Base-by-base conservation (phyloP, 1,140 invertebrate species). In the Orius laevigatus region DNA sequence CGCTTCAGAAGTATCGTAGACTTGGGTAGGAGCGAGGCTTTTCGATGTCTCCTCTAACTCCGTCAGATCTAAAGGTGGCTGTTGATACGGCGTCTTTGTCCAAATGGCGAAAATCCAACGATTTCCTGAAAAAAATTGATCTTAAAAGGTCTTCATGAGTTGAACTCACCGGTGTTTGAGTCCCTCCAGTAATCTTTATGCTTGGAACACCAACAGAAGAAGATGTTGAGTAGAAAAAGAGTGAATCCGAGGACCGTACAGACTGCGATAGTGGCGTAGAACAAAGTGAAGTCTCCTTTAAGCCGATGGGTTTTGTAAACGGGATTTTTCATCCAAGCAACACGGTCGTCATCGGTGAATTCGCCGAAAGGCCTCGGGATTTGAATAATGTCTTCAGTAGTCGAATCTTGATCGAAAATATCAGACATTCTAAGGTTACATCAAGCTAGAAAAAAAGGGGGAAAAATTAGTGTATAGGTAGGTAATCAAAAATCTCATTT, bases 81-180 rank as follows among this genome's bases (percentile, higher is more conserved):
- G 82, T 50, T 83, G 78, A 55, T 84, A 76, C 0, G 85, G 84
- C 11, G 82, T 81, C 34, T 78, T 70, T 10, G 82, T 79, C 81
- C 81, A 89, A 58, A 88, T 67, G 6, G 84, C 80, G 9, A 83
- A 72, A 48, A 87, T 68, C 79, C 79, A 86, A 56, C 83, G 79
- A 65, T 86, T 86, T 32, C 81, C 82, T 83, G 56, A 38, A 66
- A 65, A 47, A 53, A 46, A 32, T 46, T 32, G 25, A 9, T 5
- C 10, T 14, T 31, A 19, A 43, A 9, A 45, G 6, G 5, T 48
- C 19, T 11, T 9, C 18, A 31, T n/a, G 46, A 9, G 8, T n/a
- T 25, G 3, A 25, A 25, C 25, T 25, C 25, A 25, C 83, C 83
- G 53, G 85, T 87, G 58, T 86, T 76, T 56, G 75, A 72, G 61